phyloP scores from a whole-genome alignment of 2,113 vertebrate genomes.

The Lophotis ruficrista region DNA sequence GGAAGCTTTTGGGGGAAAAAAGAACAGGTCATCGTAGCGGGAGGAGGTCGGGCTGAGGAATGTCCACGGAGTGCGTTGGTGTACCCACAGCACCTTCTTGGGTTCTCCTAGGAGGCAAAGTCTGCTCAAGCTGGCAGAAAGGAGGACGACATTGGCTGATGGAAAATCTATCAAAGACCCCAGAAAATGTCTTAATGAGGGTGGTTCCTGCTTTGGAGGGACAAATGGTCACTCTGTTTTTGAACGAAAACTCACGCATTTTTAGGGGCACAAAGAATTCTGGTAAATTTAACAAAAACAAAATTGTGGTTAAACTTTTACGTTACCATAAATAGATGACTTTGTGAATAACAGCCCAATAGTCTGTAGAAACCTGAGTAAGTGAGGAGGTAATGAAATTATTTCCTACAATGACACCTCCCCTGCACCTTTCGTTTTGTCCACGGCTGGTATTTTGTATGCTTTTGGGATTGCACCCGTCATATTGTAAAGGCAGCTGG shows the following conservation, averaged over 20 bases:
- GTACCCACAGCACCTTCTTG: rapidly evolving
- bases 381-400: neutral
- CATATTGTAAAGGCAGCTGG: neutral
- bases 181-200: neutral
- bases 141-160: neutral
- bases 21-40: rapidly evolving
- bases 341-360: neutral
- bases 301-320: neutral
- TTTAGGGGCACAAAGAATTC: neutral
- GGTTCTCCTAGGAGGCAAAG: neutral
- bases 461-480: neutral
- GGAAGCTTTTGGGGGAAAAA: neutral
- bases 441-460: neutral
- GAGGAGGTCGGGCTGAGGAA: neutral
- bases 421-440: neutral
- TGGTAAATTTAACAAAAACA: neutral
- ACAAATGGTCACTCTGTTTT: neutral
- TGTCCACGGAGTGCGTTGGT: neutral
- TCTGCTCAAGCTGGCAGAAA: neutral
- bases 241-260: neutral
- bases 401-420: neutral
- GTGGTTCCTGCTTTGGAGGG: neutral
- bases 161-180: neutral
- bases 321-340: neutral
- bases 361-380: neutral